Evolutionary conservation across 2,888 invertebrate species (phyloP).

Genomic region (Erynnis tages): DNA sequence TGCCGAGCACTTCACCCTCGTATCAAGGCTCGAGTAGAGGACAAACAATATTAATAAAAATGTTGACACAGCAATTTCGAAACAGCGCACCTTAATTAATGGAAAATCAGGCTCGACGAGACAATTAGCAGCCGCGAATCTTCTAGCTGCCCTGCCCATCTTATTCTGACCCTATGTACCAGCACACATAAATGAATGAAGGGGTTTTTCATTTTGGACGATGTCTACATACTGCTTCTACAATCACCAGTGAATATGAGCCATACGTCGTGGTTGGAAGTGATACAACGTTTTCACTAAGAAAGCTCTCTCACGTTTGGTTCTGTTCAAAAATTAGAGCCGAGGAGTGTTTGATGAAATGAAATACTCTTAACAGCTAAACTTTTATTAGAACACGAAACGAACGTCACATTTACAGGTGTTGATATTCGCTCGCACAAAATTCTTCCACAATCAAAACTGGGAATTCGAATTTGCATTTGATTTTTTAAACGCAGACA

Average conservation of each 20-base stretch:
- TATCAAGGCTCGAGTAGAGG: background rate
- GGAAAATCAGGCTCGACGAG: conserved; percentile 6
- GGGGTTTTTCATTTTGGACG: background rate
- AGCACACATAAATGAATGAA: background rate
- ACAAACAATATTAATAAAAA: conserved; percentile 15
- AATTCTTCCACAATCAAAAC: background rate
- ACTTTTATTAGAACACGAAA: conserved; percentile 9
- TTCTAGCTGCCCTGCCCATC: conserved; percentile 1
- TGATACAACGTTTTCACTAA: conserved; percentile 9
- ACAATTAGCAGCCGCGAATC: conserved; percentile 15
- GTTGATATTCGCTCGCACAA: background rate
- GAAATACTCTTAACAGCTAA: background rate
- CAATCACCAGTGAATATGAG: conserved; percentile 2
- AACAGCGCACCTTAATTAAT: conserved; percentile 19
- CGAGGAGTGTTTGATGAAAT: background rate
- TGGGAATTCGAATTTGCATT: conserved; percentile 10
- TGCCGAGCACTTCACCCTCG: background rate
- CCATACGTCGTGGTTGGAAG: background rate
- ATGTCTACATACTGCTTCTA: too few species aligned
- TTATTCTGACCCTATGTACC: background rate
- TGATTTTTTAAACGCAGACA: conserved; percentile 5
- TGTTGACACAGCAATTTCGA: conserved; percentile 21
- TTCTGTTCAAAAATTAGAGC: conserved; percentile 2
- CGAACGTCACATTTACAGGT: background rate
- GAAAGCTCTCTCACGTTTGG: conserved; percentile 13